Conservation (phyloP, 2,888 invertebrate genomes). For the Asteroscopus sphinx region DNA sequence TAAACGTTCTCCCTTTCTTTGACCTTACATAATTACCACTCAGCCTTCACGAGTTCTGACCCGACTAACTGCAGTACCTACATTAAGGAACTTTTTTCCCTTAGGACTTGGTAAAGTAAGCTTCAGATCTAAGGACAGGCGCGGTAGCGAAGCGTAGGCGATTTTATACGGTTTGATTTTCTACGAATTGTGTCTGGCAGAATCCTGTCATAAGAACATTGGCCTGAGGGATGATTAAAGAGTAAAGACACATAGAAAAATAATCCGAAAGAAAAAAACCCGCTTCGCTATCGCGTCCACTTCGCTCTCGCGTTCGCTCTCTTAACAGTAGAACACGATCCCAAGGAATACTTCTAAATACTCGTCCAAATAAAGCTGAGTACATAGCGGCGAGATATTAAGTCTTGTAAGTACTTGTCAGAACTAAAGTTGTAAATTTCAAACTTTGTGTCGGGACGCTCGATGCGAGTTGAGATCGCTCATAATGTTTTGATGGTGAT, state of each 20-base stretch:
- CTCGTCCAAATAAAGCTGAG: slow-evolving; percentile 66
- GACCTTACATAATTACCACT: slow-evolving; percentile 51
- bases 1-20: slow-evolving; percentile 47
- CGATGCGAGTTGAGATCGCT: slow-evolving; percentile 52
- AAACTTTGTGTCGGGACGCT: slow-evolving; percentile 58
- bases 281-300: neutral
- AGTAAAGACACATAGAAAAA: too few species aligned
- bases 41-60: slow-evolving; percentile 46
- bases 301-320: neutral
- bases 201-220: neutral
- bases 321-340: slow-evolving; percentile 31
- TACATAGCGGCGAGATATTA: slow-evolving; percentile 62
- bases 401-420: slow-evolving; percentile 63
- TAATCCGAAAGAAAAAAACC: neutral
- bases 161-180: too few species aligned
- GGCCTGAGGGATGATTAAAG: too few species aligned
- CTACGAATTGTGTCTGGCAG: neutral
- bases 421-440: slow-evolving; percentile 66
- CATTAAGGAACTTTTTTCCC: slow-evolving; percentile 58
- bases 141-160: neutral
- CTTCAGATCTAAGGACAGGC: too few species aligned
- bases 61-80: slow-evolving; percentile 52
- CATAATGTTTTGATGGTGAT: slow-evolving; percentile 57
- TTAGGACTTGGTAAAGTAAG: slow-evolving; percentile 27
- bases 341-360: slow-evolving; percentile 63